Evolutionary conservation across 2,888 invertebrate genomes (phyloP).

Genomic region (Urechis unicinctus): DNA sequence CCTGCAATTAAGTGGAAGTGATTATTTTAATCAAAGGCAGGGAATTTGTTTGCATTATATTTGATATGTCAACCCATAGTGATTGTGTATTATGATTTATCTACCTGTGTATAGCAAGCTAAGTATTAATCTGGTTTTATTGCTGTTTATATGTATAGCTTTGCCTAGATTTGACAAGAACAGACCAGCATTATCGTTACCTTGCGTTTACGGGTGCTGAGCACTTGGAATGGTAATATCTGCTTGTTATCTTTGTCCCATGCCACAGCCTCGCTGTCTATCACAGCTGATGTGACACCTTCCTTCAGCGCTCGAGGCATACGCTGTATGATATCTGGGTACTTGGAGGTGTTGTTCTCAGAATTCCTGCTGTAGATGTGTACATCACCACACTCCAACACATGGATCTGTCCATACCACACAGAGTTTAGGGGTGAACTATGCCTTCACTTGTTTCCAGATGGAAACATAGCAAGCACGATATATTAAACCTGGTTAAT

Average conservation of each 20-base stretch:
- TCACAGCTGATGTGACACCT: constrained; percentile 71
- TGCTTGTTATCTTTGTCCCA: constrained; percentile 81
- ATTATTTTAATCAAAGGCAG: background rate
- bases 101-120: too few species aligned
- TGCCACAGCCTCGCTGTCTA: constrained; percentile 96
- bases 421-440: too few species aligned
- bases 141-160: too few species aligned
- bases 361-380: constrained; percentile 92
- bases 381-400: constrained; percentile 62
- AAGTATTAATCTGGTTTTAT: too few species aligned
- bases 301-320: constrained; percentile 52
- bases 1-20: constrained; percentile 51
- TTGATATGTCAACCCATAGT: too few species aligned
- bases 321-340: constrained; percentile 83
- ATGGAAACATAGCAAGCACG: too few species aligned
- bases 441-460: too few species aligned
- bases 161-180: too few species aligned
- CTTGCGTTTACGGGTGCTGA: constrained; percentile 92
- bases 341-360: constrained; percentile 87
- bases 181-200: too few species aligned
- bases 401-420: constrained; percentile 67
- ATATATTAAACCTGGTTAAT: too few species aligned
- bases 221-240: constrained; percentile 91
- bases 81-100: too few species aligned
- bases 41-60: background rate